Percentiles rank a stretch among this genome's conserved stretches.
phyloP scores from a whole-genome alignment of 2,888 invertebrate species.

The Lithophane ornitopus region DNA sequence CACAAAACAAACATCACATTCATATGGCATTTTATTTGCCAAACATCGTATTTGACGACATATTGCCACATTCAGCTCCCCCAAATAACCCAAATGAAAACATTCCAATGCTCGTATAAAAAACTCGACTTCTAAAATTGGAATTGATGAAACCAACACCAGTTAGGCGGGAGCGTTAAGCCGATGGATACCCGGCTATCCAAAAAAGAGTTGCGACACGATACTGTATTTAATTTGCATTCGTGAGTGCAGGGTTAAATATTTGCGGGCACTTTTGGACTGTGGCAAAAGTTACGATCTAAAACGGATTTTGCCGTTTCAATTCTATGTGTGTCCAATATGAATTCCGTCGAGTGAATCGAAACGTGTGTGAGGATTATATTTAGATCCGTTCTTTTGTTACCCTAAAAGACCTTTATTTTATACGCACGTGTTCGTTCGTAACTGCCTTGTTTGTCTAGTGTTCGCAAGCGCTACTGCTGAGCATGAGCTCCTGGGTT shows the following conservation, averaged over 20 bases:
- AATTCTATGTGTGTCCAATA: slow-evolving; percentile 4
- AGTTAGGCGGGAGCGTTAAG: slow-evolving; percentile 27
- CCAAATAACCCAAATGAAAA: slow-evolving; percentile 34
- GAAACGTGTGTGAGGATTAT: slow-evolving; percentile 6
- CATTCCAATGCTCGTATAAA: slow-evolving; percentile 18
- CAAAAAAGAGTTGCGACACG: slow-evolving; percentile 35
- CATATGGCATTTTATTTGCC: slow-evolving; percentile 16
- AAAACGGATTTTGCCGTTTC: slow-evolving; percentile 29
- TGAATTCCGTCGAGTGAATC: slow-evolving; percentile 16
- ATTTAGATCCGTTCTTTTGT: background rate
- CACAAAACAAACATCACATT: slow-evolving; percentile 7
- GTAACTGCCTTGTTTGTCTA: too few relatives aligned
- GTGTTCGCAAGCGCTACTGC: too few relatives aligned
- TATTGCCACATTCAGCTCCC: slow-evolving; percentile 18
- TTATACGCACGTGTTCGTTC: background rate
- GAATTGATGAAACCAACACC: slow-evolving; percentile 49
- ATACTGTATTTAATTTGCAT: slow-evolving; percentile 55
- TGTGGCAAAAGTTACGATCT: slow-evolving; percentile 2
- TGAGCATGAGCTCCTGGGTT: too few relatives aligned
- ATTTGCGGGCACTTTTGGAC: slow-evolving; percentile 21
- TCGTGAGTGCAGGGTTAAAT: slow-evolving; percentile 40
- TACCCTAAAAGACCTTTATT: background rate
- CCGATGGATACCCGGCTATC: slow-evolving; percentile 18
- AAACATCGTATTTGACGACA: slow-evolving; percentile 2
- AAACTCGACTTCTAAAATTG: slow-evolving; percentile 49